Percentiles rank a stretch among this genome's conserved stretches.
Evolutionary conservation across 2,888 invertebrate genomes (phyloP).

Genomic region (Amphipoea lucens): DNA sequence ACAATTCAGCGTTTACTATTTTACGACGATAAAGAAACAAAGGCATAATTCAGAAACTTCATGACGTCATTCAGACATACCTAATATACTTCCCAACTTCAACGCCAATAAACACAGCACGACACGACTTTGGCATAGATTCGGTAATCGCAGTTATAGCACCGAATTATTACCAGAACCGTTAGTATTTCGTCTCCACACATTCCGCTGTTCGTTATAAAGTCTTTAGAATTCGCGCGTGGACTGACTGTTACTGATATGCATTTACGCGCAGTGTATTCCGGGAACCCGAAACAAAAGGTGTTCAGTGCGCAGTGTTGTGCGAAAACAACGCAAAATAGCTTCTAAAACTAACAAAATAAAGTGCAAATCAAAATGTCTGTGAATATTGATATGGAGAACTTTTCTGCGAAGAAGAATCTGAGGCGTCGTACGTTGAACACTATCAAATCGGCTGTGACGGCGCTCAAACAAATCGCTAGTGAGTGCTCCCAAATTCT

Average conservation of each 20-base stretch:
- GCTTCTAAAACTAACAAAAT: slow-evolving; percentile 49
- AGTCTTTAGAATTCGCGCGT: slow-evolving; percentile 79
- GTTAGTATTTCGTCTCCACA: slow-evolving; percentile 73
- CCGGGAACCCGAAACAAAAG: slow-evolving; percentile 84
- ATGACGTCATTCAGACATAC: slow-evolving; percentile 45
- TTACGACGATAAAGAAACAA: slow-evolving; percentile 39
- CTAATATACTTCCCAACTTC: slow-evolving; percentile 45
- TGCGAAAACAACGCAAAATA: slow-evolving; percentile 56
- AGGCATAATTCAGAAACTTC: slow-evolving; percentile 22
- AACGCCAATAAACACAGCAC: slow-evolving; percentile 61
- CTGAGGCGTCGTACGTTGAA: slow-evolving; percentile 85
- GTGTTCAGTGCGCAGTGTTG: slow-evolving; percentile 72
- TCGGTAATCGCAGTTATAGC: slow-evolving; percentile 60
- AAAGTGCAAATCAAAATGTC: slow-evolving; percentile 78
- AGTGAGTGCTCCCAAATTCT: slow-evolving; percentile 82
- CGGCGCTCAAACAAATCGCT: slow-evolving; percentile 87
- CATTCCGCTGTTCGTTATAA: slow-evolving; percentile 77
- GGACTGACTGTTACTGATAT: slow-evolving; percentile 83
- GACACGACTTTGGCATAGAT: slow-evolving; percentile 63
- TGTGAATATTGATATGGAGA: slow-evolving; percentile 86
- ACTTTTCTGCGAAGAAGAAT: slow-evolving; percentile 86
- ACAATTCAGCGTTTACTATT: slow-evolving; percentile 11
- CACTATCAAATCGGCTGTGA: slow-evolving; percentile 86
- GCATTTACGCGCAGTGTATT: slow-evolving; percentile 87
- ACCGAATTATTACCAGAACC: slow-evolving; percentile 57